Base-by-base conservation (phyloP, 2,888 invertebrate species). In the Reticulitermes lucifugus region DNA sequence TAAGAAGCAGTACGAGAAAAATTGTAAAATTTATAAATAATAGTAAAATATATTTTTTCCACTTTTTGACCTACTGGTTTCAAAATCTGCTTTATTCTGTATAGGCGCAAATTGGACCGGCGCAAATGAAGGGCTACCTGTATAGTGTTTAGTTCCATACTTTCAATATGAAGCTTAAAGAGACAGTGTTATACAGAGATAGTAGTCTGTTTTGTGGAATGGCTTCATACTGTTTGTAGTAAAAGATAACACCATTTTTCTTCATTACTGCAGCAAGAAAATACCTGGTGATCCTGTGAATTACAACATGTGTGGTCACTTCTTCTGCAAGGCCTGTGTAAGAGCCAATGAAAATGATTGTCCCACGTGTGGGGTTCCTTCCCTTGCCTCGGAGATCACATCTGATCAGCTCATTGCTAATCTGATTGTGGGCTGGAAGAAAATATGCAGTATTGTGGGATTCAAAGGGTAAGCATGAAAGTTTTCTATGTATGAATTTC, bases 291-390 rank as follows among this genome's bases (percentile, higher is more conserved):
- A 43, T n/a, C 77, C 77, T 22, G n/a, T 77, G n/a, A 77, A 77
- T 46, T 51, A 77, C 25, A 46, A 43, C 41, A 77, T 77, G n/a
- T 77, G 77, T 77, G 77, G 77, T 18, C 77, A 77, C 41, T 77
- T 77, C 51, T 77, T 43, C 41, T 77, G 77, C 46, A 77, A 77
- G n/a, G 22, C 77, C 14, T 77, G 77, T n/a, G 22, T 77, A 77
- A 25, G 25, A 25, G 6, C 2, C 46, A n/a, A 46, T n/a, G 22
- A 46, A 46, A 77, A 51, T 43, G 6, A 4, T 21, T 77, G 77
- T 14, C 77, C 77, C n/a, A 14, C 46, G 21, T 77, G 77, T 77
- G 77, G 77, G 7, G 12, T 77, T 43, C 46, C 46, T 46, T 77
- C 77, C 14, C 22, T 22, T 43, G 9, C 77, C 7, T 46, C n/a